phyloP scores from a whole-genome alignment of 2,797 vertebrate species.

The Myiothlypis coronata region DNA sequence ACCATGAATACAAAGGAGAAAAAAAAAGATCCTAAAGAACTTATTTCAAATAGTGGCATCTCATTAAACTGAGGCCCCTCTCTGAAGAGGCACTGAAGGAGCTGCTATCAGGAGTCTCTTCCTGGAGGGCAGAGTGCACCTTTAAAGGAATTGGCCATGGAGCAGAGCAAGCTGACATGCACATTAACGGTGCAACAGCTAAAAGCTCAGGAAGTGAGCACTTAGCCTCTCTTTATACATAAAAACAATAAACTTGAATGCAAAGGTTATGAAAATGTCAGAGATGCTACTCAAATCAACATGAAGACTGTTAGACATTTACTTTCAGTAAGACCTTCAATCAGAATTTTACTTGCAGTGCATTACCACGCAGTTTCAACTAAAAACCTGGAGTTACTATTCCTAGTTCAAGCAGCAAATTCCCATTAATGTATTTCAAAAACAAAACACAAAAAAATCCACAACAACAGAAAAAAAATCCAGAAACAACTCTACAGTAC shows the following conservation, averaged over 20 bases:
- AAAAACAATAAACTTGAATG: neutral
- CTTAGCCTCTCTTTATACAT: neutral
- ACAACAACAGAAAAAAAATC: neutral
- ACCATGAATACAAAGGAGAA: neutral
- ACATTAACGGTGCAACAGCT: neutral
- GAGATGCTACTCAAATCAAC: neutral
- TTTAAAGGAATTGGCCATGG: neutral
- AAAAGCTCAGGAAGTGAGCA: neutral
- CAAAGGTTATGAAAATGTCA: neutral
- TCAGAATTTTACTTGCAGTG: neutral
- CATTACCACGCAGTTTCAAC: neutral
- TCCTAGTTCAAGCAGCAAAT: neutral
- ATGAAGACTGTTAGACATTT: neutral
- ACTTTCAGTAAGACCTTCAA: neutral
- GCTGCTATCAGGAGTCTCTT: slow-evolving; percentile 30
- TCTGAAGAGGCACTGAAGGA: neutral
- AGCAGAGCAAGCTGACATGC: neutral
- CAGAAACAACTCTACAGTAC: neutral
- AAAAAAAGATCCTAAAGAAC: neutral
- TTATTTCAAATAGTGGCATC: neutral
- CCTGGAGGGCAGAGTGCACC: slow-evolving; percentile 24
- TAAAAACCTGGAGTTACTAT: neutral
- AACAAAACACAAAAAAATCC: neutral
- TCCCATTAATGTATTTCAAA: neutral
- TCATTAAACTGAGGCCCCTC: slow-evolving; percentile 1